phyloP scores from a whole-genome alignment of 2,888 invertebrate species.

The Oligia fasciuncula region DNA sequence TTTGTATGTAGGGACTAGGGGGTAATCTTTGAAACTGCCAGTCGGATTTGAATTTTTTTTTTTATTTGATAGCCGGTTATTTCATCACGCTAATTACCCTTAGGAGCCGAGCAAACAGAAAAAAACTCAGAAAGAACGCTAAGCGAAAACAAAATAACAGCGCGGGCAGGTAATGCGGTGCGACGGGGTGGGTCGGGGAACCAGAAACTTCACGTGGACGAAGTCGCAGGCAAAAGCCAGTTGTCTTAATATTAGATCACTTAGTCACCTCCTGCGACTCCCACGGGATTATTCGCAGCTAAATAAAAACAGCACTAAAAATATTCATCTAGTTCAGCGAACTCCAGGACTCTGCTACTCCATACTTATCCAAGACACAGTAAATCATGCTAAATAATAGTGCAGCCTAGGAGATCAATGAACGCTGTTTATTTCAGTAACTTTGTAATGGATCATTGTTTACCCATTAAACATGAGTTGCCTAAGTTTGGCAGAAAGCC shows the following conservation, averaged over 20 bases:
- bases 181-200: neutral
- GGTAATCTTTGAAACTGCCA: neutral
- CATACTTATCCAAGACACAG: constrained; percentile 34
- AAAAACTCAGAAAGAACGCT: neutral
- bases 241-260: neutral
- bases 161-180: too few species aligned
- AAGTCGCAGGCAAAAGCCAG: neutral
- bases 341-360: constrained; percentile 24
- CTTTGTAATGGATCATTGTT: constrained; percentile 77
- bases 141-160: too few species aligned
- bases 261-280: constrained; percentile 19
- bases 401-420: constrained; percentile 71
- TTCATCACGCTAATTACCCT: neutral
- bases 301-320: constrained; percentile 31
- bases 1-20: neutral
- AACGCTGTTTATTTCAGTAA: constrained; percentile 77
- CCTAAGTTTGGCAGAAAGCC: constrained; percentile 74
- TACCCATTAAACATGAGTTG: constrained; percentile 74
- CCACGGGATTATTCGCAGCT: constrained; percentile 12
- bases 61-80: too few species aligned
- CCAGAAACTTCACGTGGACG: neutral
- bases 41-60: neutral
- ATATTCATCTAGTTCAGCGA: constrained; percentile 34
- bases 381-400: constrained; percentile 61
- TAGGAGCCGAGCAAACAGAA: neutral